Evolutionary conservation across 2,113 vertebrate species (phyloP), one percentile per base, ranked within the genome.

Genomic region (Dipodomys spectabilis): DNA sequence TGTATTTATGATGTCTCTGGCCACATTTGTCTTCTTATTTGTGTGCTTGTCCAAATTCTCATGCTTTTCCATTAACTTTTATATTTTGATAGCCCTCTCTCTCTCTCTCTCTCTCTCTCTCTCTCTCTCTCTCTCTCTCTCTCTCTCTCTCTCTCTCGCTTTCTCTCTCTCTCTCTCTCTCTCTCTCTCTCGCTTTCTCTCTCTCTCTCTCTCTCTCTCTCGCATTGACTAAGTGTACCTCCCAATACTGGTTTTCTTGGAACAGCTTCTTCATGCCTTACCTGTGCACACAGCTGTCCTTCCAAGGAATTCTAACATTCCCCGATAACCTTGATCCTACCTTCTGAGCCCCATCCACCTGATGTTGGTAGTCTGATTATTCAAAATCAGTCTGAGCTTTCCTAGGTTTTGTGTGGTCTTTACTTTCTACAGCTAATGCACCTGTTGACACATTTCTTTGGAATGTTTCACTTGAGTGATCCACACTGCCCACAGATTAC

Each of bases 211-310:
- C 35, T 39, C 35, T 39, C 35, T 39, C 74, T 88, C 44, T 73
- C 27, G 18, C 60, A 65, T 82, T 72, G 79, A 79, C 20, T 53
- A 19, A 75, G 27, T 71, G 28, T 30, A 30, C 89, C 77, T 92
- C 68, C 64, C 64, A 73, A 84, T 65, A 75, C 44, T 23, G 57
- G 71, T 22, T 89, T 69, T 92, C 72, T 82, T 30, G 45, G 22
- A 53, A 92, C 68, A 87, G 81, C 22, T 73, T 39, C 90, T 87
- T 53, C 44, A 69, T n/a, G 65, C 60, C 75, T 90, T 93, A 74
- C 90, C 84, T 82, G 71, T 73, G 39, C 60, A 85, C 79, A 73
- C 15, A 74, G 28, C 35, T 30, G n/a, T 10, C 6, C 49, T 90
- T 95, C 68, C 84, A 82, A 73, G 69, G 77, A 85, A 86, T 87